Conservation (phyloP, 2,113 vertebrate genomes). For the Tupaia tana region DNA sequence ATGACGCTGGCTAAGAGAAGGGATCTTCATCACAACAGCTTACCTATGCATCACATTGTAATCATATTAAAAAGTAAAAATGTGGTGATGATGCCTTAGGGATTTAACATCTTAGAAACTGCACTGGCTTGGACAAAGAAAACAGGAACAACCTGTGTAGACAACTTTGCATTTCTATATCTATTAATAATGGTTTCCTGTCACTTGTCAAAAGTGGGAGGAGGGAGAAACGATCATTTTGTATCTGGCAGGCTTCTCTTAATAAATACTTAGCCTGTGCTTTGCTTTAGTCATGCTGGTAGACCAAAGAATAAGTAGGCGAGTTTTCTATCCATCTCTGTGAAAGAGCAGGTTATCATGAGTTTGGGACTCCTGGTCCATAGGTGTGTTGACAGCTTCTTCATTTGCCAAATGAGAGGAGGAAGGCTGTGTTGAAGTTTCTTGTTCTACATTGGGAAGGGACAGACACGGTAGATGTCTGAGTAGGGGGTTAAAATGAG, state of each 20-base stretch:
- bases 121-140: neutral
- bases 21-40: neutral
- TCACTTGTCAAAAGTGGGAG: constrained; percentile 32
- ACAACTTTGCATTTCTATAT: neutral
- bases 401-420: neutral
- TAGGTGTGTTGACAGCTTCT: neutral
- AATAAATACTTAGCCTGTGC: neutral
- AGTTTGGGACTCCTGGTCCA: neutral
- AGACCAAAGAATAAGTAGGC: neutral
- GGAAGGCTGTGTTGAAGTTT: neutral
- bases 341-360: neutral
- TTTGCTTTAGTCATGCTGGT: neutral
- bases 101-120: neutral
- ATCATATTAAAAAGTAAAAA: neutral
- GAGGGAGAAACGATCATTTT: neutral
- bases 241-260: neutral
- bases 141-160: neutral
- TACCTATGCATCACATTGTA: neutral
- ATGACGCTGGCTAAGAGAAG: neutral
- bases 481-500: neutral
- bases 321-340: neutral
- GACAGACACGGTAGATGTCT: neutral
- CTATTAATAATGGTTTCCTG: neutral
- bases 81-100: neutral
- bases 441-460: neutral